phyloP scores from a whole-genome alignment of 2,888 invertebrate genomes.

The Eilema griseolum region DNA sequence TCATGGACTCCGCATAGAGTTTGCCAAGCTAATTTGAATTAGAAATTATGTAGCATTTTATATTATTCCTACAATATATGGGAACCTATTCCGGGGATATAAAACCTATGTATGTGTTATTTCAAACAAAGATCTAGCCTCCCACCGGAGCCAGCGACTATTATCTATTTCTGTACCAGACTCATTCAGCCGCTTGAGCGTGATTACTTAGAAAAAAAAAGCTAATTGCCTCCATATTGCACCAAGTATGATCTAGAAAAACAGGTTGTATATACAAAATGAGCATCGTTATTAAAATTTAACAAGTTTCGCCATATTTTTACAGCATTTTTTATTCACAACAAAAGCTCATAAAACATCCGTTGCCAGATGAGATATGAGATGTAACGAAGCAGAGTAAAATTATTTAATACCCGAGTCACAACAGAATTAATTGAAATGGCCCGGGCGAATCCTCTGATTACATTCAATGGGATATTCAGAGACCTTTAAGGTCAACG shows the following conservation, averaged over 20 bases:
- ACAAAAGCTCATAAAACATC: conserved; percentile 7
- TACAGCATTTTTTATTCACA: not conserved
- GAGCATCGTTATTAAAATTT: not conserved
- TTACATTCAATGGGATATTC: conserved; percentile 55
- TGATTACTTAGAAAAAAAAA: not conserved
- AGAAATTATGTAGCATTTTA: too few relatives aligned
- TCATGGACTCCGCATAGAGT: too few relatives aligned
- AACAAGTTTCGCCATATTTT: not conserved
- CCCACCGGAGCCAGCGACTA: too few relatives aligned
- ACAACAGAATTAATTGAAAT: conserved; percentile 45
- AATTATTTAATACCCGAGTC: conserved; percentile 24
- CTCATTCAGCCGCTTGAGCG: too few relatives aligned
- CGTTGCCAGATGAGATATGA: conserved; percentile 3
- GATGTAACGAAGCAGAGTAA: conserved; percentile 6
- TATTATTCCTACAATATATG: too few relatives aligned
- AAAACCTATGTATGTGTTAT: too few relatives aligned
- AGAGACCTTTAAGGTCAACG: conserved; percentile 55
- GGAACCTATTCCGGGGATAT: too few relatives aligned
- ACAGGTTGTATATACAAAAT: not conserved
- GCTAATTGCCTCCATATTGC: not conserved
- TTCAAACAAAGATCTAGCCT: too few relatives aligned
- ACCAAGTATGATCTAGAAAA: not conserved
- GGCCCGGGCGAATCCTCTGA: conserved; percentile 47
- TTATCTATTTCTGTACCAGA: too few relatives aligned
- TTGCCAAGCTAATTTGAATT: too few relatives aligned